These are phyloP conservation scores for Zosterops japonicus DNA, from an alignment of 2,113 vertebrate genomes.

Conservation along the genomic window DNA sequence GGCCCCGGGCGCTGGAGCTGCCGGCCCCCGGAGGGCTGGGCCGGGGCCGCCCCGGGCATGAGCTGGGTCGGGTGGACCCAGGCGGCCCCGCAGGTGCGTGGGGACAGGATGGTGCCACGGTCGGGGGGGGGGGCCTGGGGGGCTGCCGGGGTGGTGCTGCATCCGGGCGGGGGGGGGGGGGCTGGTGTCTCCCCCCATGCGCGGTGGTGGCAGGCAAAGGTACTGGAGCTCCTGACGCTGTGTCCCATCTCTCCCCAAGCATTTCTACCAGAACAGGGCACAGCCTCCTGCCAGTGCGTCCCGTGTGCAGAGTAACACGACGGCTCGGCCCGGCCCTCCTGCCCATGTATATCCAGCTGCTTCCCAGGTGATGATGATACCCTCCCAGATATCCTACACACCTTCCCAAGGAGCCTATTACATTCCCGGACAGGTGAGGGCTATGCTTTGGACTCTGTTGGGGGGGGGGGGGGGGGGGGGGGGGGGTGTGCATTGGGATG, in stretches of 20 bases:
- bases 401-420: constrained; percentile 91
- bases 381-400: constrained; percentile 89
- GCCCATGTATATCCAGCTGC: constrained; percentile 91
- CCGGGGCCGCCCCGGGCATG: background rate
- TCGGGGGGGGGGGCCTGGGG: background rate
- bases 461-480: background rate
- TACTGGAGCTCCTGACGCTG: background rate
- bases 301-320: constrained; percentile 84
- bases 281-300: constrained; percentile 85
- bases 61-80: constrained; percentile 45
- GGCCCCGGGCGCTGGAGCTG: background rate
- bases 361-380: constrained; percentile 98
- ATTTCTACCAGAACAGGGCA: constrained; percentile 89
- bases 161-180: rapidly evolving
- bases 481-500: background rate
- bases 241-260: constrained; percentile 72
- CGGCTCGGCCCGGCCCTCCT: constrained; percentile 87
- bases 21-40: background rate
- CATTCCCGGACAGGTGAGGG: constrained; percentile 90
- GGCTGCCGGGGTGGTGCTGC: background rate
- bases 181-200: background rate
- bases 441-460: background rate
- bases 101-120: background rate
- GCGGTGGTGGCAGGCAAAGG: rapidly evolving
- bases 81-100: background rate